Conservation (phyloP, 1,140 invertebrate genomes). For the Myzus persicae region DNA sequence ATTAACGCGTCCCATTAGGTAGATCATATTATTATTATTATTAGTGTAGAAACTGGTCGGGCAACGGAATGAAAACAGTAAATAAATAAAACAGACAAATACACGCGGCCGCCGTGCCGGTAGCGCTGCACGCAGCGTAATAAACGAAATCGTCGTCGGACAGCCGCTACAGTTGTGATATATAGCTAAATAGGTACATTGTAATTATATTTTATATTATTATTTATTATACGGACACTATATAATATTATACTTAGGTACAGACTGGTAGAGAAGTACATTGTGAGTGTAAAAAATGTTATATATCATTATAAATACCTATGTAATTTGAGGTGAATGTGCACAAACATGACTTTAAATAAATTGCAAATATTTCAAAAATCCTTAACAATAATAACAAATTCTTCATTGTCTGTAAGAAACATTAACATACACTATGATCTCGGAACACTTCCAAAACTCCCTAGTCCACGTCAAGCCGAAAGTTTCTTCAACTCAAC, state of each 20-base stretch:
- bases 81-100: constrained; percentile 10
- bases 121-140: neutral
- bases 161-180: neutral
- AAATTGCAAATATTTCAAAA: neutral
- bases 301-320: neutral
- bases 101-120: neutral
- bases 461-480: neutral
- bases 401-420: neutral
- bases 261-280: neutral
- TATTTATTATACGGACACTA: neutral
- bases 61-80: neutral
- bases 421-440: neutral
- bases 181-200: neutral
- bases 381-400: neutral
- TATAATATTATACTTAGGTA: neutral
- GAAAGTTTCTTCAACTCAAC: neutral
- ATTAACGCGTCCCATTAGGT: constrained; percentile 14
- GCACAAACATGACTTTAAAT: neutral
- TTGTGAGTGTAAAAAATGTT: neutral
- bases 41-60: neutral
- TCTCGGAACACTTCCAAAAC: neutral
- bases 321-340: neutral
- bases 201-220: neutral
- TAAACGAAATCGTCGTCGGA: neutral
- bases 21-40: neutral